Base-by-base conservation (phyloP, 2,113 vertebrate genomes). In the Gambusia holbrooki region DNA sequence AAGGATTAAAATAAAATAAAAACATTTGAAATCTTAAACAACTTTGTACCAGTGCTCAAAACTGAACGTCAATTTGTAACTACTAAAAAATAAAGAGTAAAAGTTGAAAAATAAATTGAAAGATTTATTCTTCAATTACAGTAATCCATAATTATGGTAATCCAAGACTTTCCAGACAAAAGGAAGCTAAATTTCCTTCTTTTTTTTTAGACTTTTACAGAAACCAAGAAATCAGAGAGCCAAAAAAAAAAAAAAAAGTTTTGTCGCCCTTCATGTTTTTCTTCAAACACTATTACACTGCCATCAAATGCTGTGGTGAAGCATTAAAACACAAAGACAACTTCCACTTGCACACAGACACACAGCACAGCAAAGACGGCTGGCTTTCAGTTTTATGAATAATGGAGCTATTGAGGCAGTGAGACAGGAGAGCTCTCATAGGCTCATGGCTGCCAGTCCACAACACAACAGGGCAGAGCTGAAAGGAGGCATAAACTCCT, bases 381-480 rank as follows among this genome's bases (percentile, higher is more conserved):
- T 86, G 79, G 82, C 90, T 66, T 63, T 78, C 68, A 75, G 69
- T 86, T 73, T 84, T 76, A 81, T 88, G 84, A 93, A 91, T 92
- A 90, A 91, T 91, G 66, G 87, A 84, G 58, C 80, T 79, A 81
- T 83, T 92, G 87, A 91, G 69, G 81, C 86, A 5, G 76, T 76
- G 71, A 87, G 78, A 92, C 84, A 84, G 82, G 68, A 79, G 81
- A 87, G 81, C 91, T 87, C 83, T 91, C 81, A 90, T 92, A 75
- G 86, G 71, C 83, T 83, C 78, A 82, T 48, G 35, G 74, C 82
- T 87, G 79, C 70, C 79, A 84, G 80, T 80, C 77, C 84, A 84
- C 83, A 84, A 90, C 83, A 84, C 78, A 90, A 91, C 87, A 85
- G 78, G 77, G 80, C 78, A 67, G 74, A 83, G 81, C 81, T 79